Evolutionary conservation across 2,888 invertebrate species (phyloP).

Genomic region (Mimachlamys varia): DNA sequence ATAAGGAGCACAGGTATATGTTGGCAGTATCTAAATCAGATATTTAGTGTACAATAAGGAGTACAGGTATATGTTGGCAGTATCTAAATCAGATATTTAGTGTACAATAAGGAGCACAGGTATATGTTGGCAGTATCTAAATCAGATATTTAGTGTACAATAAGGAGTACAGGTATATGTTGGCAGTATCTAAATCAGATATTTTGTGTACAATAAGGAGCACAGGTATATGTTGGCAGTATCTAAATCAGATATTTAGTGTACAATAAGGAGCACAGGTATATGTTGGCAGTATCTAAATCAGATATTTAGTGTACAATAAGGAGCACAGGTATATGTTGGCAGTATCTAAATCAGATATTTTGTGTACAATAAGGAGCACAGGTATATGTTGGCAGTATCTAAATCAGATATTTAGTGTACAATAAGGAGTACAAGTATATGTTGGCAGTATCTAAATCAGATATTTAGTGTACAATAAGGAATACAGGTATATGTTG

Average conservation of each 20-base stretch:
- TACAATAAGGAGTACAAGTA: conserved; percentile 71
- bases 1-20: conserved; percentile 69
- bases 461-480: conserved; percentile 54
- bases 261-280: conserved; percentile 71
- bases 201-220: conserved; percentile 63
- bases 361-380: conserved; percentile 63
- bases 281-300: conserved; percentile 11
- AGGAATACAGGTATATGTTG: conserved; percentile 67
- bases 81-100: background rate
- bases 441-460: background rate
- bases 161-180: conserved; percentile 69
- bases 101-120: conserved; percentile 70
- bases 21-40: background rate
- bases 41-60: conserved; percentile 60
- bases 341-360: background rate
- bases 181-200: background rate
- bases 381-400: conserved; percentile 60
- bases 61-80: conserved; percentile 63
- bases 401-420: background rate
- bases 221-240: conserved; percentile 60
- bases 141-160: conserved; percentile 49
- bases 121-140: conserved; percentile 44
- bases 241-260: background rate
- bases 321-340: conserved; percentile 66
- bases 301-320: conserved; percentile 55